Percentiles rank a stretch among this genome's conserved stretches.
phyloP scores from a whole-genome alignment of 2,113 vertebrate species.

The Tonatia bakeri region DNA sequence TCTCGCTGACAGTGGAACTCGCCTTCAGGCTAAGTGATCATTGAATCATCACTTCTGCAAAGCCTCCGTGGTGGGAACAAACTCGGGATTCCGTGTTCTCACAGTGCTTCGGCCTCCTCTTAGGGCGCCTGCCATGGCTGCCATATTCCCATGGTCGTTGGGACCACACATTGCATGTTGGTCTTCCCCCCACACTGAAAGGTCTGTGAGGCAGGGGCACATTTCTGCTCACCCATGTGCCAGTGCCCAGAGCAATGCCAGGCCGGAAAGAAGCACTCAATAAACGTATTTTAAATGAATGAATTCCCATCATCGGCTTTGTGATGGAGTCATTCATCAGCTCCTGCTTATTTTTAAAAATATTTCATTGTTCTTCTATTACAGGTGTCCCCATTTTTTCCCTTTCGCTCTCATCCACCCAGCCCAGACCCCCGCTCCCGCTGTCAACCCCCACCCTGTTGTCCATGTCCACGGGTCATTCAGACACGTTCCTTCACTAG shows the following conservation, averaged over 20 bases:
- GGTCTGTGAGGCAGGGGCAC: rapidly evolving
- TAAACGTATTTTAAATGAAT: no score
- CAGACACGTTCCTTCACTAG: no score
- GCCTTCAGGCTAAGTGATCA: neutral
- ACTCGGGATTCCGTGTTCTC: neutral
- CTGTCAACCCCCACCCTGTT: no score
- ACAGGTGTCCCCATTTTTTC: no score
- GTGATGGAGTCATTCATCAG: neutral
- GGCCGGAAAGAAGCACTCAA: neutral
- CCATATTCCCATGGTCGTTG: neutral
- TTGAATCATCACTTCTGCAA: neutral
- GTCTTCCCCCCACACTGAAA: neutral
- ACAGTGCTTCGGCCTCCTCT: neutral
- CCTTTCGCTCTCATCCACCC: no score
- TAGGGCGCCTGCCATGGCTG: no score
- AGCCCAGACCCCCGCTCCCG: no score
- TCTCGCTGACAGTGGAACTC: neutral
- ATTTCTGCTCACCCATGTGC: neutral
- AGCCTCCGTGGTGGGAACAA: neutral
- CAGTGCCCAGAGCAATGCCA: neutral
- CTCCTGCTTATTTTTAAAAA: neutral
- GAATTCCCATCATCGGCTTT: neutral
- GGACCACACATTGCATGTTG: rapidly evolving
- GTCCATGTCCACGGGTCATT: no score
- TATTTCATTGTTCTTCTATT: no score